Evolutionary conservation across 2,113 vertebrate genomes (phyloP).

Genomic region (Oreochromis aureus): DNA sequence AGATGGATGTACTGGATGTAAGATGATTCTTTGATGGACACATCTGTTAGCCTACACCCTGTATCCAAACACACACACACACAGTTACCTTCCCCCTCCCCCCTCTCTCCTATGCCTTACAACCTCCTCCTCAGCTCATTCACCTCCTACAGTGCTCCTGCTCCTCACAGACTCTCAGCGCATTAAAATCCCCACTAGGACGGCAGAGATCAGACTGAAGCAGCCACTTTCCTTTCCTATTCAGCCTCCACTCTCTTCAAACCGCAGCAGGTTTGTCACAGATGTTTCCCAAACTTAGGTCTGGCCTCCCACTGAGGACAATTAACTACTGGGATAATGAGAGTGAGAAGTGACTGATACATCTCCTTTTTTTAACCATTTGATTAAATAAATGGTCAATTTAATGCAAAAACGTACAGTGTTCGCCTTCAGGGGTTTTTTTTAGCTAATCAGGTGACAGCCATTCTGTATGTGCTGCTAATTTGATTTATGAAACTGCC

Average conservation of each 20-base stretch:
- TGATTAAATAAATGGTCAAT: neutral
- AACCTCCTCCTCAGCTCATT: constrained; percentile 32
- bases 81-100: neutral
- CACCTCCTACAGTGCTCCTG: constrained; percentile 44
- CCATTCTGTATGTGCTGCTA: constrained; percentile 19
- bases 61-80: neutral
- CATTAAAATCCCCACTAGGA: constrained; percentile 40
- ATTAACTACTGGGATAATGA: neutral
- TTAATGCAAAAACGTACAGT: neutral
- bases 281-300: constrained; percentile 10
- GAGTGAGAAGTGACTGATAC: neutral
- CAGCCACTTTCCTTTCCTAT: constrained; percentile 30
- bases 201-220: constrained; percentile 24
- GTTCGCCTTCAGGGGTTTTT: neutral
- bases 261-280: constrained; percentile 38
- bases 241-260: constrained; percentile 14
- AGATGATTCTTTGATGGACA: constrained; percentile 57
- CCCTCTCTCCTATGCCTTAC: neutral
- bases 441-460: neutral
- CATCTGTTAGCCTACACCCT: constrained; percentile 45
- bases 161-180: constrained; percentile 39
- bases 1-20: constrained; percentile 59
- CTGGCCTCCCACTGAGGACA: neutral
- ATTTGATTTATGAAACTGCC: constrained; percentile 53
- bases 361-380: neutral